phyloP scores from a whole-genome alignment of 1,140 invertebrate genomes.

The Pectinophora gossypiella region DNA sequence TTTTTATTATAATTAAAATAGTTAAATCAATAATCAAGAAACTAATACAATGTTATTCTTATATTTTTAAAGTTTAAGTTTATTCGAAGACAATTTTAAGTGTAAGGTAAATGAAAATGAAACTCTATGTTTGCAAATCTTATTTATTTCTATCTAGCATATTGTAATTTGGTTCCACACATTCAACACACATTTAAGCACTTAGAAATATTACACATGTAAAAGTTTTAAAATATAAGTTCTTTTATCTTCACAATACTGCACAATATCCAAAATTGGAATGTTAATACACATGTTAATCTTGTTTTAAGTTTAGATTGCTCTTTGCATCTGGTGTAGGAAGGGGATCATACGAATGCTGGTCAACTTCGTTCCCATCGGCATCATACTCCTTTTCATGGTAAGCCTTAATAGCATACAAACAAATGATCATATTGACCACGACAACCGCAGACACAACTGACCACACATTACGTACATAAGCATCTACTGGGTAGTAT shows the following conservation, averaged over 20 bases:
- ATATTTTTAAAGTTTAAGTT: no score
- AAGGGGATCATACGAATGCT: conserved; percentile 41
- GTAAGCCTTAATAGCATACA: conserved; percentile 87
- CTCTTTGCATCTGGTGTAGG: conserved; percentile 33
- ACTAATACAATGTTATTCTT: no score
- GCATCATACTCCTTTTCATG: conserved; percentile 81
- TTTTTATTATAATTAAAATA: no score
- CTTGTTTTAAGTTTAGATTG: conserved; percentile 60
- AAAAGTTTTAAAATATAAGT: not conserved
- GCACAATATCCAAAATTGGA: conserved; percentile 27
- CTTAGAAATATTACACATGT: not conserved
- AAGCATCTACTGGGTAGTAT: conserved; percentile 77
- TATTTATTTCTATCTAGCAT: not conserved
- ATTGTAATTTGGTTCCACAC: not conserved
- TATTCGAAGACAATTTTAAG: no score
- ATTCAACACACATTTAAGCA: not conserved
- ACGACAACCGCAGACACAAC: conserved; percentile 84
- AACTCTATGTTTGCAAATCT: not conserved
- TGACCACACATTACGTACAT: conserved; percentile 82
- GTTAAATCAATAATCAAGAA: no score
- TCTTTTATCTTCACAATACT: no score
- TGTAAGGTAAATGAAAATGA: not conserved
- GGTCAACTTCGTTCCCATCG: conserved; percentile 74
- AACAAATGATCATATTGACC: conserved; percentile 85
- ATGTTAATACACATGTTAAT: conserved; percentile 42